Percentiles rank a stretch among this genome's conserved stretches.
phyloP scores from a whole-genome alignment of 2,888 invertebrate species.

The Linnaemya tessellans region DNA sequence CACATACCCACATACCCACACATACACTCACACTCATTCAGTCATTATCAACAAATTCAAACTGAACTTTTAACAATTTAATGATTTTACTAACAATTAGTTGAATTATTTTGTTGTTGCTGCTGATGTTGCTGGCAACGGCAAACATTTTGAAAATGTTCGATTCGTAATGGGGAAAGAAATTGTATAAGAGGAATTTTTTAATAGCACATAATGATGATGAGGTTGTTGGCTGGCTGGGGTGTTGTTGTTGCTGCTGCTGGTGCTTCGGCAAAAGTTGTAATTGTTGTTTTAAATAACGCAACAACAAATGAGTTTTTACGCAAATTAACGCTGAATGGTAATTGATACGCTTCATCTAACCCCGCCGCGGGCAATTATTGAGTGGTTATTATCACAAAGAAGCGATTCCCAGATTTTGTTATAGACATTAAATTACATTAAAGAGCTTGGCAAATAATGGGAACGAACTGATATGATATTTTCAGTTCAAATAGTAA shows the following conservation, averaged over 20 bases:
- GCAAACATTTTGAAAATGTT: background rate
- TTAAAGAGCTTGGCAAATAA: background rate
- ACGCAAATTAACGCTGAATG: constrained; percentile 63
- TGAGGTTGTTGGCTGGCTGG: too few species aligned
- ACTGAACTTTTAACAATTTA: constrained; percentile 44
- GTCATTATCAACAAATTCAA: background rate
- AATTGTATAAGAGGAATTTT: background rate
- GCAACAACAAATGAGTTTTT: constrained; percentile 48
- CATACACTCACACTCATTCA: background rate
- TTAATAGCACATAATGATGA: background rate
- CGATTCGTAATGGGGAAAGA: background rate
- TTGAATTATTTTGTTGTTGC: constrained; percentile 16
- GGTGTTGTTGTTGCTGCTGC: background rate
- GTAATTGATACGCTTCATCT: constrained; percentile 55
- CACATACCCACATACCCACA: background rate
- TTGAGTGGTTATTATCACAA: constrained; percentile 49
- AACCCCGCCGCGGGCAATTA: constrained; percentile 50
- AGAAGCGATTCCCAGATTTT: background rate
- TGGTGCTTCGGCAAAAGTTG: background rate
- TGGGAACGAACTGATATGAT: background rate
- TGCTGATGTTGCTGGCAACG: background rate
- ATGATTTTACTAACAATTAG: constrained; percentile 51
- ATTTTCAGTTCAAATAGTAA: background rate
- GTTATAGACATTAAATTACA: background rate
- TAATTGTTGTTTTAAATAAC: constrained; percentile 46